These are phyloP conservation scores for Cheirogaleus major DNA, from an alignment of 2,797 vertebrate species.

Conservation along the genomic window DNA sequence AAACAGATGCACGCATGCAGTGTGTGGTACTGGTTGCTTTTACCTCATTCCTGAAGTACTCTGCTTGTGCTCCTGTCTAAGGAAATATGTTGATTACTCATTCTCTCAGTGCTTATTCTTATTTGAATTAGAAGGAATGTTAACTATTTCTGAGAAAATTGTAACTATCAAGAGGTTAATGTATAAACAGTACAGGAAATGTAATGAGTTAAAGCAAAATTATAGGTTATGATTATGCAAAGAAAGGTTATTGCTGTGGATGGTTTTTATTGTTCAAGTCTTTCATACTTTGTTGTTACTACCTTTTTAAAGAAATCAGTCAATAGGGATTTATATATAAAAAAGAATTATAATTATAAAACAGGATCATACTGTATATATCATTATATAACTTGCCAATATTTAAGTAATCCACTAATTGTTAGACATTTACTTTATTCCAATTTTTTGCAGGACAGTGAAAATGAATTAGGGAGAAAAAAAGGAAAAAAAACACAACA, in stretches of 20 bases:
- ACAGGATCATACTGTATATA: neutral
- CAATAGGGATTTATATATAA: neutral
- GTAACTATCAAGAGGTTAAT: neutral
- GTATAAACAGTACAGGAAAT: neutral
- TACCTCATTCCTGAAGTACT: neutral
- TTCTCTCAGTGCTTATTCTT: neutral
- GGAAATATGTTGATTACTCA: neutral
- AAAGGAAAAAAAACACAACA: neutral
- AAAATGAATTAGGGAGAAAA: neutral
- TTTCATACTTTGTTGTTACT: neutral
- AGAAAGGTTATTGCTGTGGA: neutral
- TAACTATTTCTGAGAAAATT: neutral
- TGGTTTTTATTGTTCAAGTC: conserved; percentile 20
- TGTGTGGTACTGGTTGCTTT: neutral
- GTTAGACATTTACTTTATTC: conserved; percentile 12
- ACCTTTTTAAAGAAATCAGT: neutral
- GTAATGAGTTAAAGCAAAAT: neutral
- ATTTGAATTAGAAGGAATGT: neutral
- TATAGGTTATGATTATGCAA: neutral
- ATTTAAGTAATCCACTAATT: neutral
- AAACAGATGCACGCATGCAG: too few relatives aligned
- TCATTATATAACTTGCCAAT: neutral
- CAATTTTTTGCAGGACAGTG: neutral
- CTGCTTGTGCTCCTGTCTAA: neutral
- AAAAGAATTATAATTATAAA: neutral